Conservation (phyloP, 2,888 invertebrate genomes). For the Leucophora obtusa region DNA sequence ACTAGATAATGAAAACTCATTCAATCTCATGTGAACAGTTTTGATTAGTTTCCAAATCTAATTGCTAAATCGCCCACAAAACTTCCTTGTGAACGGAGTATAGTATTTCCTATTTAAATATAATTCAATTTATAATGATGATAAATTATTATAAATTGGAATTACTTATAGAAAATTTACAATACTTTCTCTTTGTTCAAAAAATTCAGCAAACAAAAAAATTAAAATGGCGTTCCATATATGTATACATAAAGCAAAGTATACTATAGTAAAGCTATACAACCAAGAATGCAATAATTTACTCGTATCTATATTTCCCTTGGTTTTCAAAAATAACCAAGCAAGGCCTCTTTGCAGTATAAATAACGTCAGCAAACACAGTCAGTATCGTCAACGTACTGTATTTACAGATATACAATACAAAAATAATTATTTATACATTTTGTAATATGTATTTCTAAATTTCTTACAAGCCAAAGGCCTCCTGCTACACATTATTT, state of each 20-base stretch:
- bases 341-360: conserved; percentile 1
- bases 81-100: too few relatives aligned
- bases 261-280: background rate
- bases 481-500: background rate
- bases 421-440: background rate
- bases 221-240: background rate
- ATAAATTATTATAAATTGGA: background rate
- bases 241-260: too few relatives aligned
- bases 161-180: background rate
- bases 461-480: background rate
- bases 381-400: background rate
- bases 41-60: too few relatives aligned
- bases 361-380: background rate
- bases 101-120: too few relatives aligned
- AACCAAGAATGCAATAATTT: background rate
- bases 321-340: background rate
- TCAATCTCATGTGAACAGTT: too few relatives aligned
- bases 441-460: background rate
- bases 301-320: background rate
- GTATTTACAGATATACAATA: background rate
- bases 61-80: too few relatives aligned
- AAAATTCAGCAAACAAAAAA: background rate
- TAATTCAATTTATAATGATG: background rate
- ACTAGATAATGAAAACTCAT: too few relatives aligned
- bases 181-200: background rate